phyloP scores from a whole-genome alignment of 2,888 invertebrate genomes.

The Xanthorhoe designata region DNA sequence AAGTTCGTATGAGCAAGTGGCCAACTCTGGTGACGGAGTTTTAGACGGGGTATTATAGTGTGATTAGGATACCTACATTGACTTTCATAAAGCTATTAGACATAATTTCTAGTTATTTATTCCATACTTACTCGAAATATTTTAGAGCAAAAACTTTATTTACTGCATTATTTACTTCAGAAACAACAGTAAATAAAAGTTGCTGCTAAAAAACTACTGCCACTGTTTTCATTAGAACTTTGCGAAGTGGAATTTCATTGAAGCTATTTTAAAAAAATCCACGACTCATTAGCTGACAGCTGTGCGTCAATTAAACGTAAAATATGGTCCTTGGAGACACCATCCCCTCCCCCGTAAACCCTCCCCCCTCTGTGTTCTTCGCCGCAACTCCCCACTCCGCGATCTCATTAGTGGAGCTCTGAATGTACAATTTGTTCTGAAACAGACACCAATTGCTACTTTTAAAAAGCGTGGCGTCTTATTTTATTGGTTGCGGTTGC shows the following conservation, averaged over 20 bases:
- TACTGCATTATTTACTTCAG: background rate
- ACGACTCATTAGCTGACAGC: constrained; percentile 82
- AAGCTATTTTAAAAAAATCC: constrained; percentile 69
- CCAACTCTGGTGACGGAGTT: no score
- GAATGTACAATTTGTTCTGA: constrained; percentile 82
- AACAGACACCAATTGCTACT: constrained; percentile 80
- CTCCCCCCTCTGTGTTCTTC: constrained; percentile 45
- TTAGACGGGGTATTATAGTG: no score
- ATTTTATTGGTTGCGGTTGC: constrained; percentile 51
- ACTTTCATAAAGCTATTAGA: no score
- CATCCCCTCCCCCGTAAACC: constrained; percentile 45
- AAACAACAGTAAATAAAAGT: constrained; percentile 4
- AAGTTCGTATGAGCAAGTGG: no score
- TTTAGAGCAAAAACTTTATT: no score
- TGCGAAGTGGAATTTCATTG: constrained; percentile 45
- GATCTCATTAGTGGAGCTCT: constrained; percentile 80
- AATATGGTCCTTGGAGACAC: constrained; percentile 78
- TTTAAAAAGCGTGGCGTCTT: constrained; percentile 70
- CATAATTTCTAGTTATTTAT: no score
- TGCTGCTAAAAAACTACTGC: constrained; percentile 28
- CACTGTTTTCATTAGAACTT: constrained; percentile 37
- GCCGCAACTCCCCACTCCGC: constrained; percentile 57
- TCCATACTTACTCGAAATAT: no score
- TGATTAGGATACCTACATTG: no score
- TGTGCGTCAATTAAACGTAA: constrained; percentile 84